Base-by-base conservation (phyloP, 2,113 vertebrate species). In the Heterochromis multidens region DNA sequence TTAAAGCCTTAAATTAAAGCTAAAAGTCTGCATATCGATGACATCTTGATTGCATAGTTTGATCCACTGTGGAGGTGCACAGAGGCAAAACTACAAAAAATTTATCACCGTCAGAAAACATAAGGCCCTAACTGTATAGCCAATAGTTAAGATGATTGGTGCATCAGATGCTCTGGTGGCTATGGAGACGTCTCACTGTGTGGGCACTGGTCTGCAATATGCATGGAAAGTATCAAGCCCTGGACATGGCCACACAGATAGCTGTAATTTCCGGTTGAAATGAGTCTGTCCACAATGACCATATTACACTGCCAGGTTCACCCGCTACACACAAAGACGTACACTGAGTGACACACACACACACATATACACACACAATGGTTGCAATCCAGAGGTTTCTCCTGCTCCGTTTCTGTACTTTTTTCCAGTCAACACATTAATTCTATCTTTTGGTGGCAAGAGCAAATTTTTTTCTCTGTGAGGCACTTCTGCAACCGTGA, bases 231-330 rank as follows among this genome's bases (percentile, higher is more conserved):
- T 76, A 94, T 92, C 88, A 91, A 80, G 81, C 91, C 85, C 81
- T 62, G 81, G 86, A 93, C 80, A 88, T 61, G 49, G 83, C 40
- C 65, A 43, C 37, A 70, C 57, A 86, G 86, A 89, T 82, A 87
- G 84, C 90, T 87, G 80, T 89, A 90, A 95, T 96, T 94, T 95
- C 94, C 95, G 94, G 95, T 63, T 82, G 88, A 89, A 93, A 92
- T 80, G 82, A 93, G 80, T 87, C 89, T 90, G 90, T 93, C 93
- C 85, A 94, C 77, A 87, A 35, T 5, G 25, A 43, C 78, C 78
- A 62, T 58, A 84, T 89, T 81, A 80, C 87, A 65, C 72, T 49
- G 78, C 57, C 40, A 49, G 59, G 56, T 61, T 79, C 84, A 80
- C 21, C 29, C 19, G 25, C 59, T 9, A 58, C 58, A 84, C 25